A percentile compares a stretch with the other conserved stretches of the same genome.
Conservation (phyloP, 2,113 vertebrate species). For the Prochilodus magdalenae region DNA sequence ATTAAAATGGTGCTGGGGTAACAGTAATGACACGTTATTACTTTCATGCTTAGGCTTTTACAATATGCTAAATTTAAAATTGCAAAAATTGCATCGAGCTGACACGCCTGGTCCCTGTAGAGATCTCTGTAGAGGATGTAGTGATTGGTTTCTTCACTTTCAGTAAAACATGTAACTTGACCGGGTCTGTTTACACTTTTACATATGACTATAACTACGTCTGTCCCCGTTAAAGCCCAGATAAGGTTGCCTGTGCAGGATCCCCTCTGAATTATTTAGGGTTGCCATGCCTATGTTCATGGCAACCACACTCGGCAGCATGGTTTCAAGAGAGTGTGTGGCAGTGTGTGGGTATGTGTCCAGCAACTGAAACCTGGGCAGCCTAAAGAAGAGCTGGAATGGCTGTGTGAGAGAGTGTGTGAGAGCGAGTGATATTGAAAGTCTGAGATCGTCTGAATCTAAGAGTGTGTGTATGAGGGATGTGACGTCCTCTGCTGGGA, state of each 20-base stretch:
- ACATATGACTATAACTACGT: background rate
- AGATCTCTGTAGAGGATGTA: too few relatives aligned
- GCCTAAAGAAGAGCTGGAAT: background rate
- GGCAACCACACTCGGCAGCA: background rate
- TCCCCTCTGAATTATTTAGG: constrained; percentile 52
- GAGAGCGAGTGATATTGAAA: background rate
- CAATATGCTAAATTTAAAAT: too few relatives aligned
- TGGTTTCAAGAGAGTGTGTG: background rate
- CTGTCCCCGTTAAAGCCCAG: constrained; percentile 13
- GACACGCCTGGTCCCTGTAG: too few relatives aligned
- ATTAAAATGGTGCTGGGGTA: too few relatives aligned
- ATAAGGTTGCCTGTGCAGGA: constrained; percentile 41
- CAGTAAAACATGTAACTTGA: too few relatives aligned
- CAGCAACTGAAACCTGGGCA: background rate
- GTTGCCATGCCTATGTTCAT: constrained; percentile 24
- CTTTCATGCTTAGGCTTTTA: too few relatives aligned
- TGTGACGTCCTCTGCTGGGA: too few relatives aligned
- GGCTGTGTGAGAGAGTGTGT: background rate
- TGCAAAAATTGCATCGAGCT: too few relatives aligned
- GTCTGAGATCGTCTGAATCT: background rate
- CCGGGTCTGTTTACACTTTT: too few relatives aligned
- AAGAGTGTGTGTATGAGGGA: background rate
- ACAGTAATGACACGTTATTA: too few relatives aligned
- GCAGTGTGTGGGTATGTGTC: constrained; percentile 10
- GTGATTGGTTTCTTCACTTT: too few relatives aligned